Conservation (phyloP, 2,888 invertebrate species). For the Crocallis elinguaria region DNA sequence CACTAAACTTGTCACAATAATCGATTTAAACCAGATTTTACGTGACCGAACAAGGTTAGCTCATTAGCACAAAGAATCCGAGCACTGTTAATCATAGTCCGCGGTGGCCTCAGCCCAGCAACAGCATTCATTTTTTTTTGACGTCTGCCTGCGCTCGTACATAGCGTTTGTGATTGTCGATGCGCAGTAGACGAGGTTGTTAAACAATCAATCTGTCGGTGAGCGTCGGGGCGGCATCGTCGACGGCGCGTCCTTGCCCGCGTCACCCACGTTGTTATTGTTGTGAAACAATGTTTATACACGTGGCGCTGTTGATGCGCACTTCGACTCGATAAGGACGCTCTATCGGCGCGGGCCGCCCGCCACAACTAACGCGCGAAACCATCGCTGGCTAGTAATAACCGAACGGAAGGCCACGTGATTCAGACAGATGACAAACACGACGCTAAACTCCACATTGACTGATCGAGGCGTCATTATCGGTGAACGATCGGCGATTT, state of each 20-base stretch:
- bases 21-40: constrained; percentile 40
- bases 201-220: constrained; percentile 53
- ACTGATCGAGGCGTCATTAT: constrained; percentile 62
- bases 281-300: constrained; percentile 83
- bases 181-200: constrained; percentile 48
- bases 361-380: constrained; percentile 77
- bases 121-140: constrained; percentile 53
- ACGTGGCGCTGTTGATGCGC: constrained; percentile 76
- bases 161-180: constrained; percentile 45
- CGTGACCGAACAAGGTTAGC: constrained; percentile 13
- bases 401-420: constrained; percentile 78
- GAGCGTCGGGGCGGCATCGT: constrained; percentile 52
- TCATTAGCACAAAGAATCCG: constrained; percentile 43
- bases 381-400: constrained; percentile 68
- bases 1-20: constrained; percentile 47
- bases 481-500: constrained; percentile 53
- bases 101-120: constrained; percentile 40
- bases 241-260: constrained; percentile 68
- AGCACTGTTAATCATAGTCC: constrained; percentile 54
- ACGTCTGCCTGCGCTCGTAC: constrained; percentile 43
- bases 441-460: constrained; percentile 62
- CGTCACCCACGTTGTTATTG: constrained; percentile 77
- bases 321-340: constrained; percentile 71
- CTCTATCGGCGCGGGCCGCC: constrained; percentile 69
- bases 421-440: constrained; percentile 79